Conservation (phyloP, 2,888 invertebrate species). For the Catonia carolina region DNA sequence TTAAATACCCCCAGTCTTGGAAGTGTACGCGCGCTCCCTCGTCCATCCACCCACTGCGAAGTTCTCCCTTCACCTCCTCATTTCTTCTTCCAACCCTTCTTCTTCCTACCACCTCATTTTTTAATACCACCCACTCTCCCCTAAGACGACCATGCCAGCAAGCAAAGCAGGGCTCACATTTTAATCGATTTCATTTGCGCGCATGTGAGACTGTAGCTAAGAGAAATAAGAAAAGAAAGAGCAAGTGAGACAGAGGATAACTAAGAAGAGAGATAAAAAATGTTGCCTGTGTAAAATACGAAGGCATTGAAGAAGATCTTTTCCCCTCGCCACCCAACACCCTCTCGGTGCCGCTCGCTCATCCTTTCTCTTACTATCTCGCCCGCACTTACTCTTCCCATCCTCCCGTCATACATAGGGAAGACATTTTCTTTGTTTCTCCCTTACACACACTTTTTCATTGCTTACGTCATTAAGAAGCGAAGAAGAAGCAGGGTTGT, state of each 20-base stretch:
- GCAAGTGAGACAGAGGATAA: constrained; percentile 33
- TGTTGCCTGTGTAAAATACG: constrained; percentile 41
- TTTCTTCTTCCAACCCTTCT: constrained; percentile 20
- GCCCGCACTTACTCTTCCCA: not conserved
- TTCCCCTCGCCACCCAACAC: constrained; percentile 1
- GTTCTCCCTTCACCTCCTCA: not conserved
- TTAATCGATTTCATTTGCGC: constrained; percentile 63
- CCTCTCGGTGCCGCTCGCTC: not conserved
- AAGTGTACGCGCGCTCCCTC: constrained; percentile 12
- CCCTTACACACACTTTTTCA: constrained; percentile 39
- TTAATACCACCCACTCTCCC: constrained; percentile 26
- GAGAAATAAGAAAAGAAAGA: constrained; percentile 40
- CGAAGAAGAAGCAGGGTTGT: constrained; percentile 23
- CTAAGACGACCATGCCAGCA: constrained; percentile 24
- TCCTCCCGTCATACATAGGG: constrained; percentile 23
- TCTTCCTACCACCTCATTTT: constrained; percentile 27
- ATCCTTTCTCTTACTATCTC: not conserved
- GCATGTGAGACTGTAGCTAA: constrained; percentile 55
- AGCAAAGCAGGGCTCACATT: constrained; percentile 46
- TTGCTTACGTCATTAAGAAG: constrained; percentile 49
- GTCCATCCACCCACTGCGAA: too few relatives aligned
- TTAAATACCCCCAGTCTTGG: constrained; percentile 27
- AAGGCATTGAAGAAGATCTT: constrained; percentile 24
- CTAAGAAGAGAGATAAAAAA: constrained; percentile 42
- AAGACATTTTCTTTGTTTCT: constrained; percentile 45